Base-by-base conservation (phyloP, 2,888 invertebrate species). In the Pediacus dermestoides region DNA sequence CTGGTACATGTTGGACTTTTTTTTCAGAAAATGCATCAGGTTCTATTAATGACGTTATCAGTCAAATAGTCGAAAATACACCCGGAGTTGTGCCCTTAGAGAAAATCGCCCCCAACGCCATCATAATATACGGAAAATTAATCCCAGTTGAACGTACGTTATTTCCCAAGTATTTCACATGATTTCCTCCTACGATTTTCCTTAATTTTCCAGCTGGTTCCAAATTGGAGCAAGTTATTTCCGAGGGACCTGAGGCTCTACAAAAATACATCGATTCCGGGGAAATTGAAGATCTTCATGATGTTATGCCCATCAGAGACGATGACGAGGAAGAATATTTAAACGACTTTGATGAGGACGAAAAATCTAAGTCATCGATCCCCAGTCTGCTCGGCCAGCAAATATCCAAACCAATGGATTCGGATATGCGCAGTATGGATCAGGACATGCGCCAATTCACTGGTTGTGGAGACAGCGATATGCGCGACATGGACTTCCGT, bases 51-150 rank as follows among this genome's bases (percentile, higher is more conserved):
- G 86, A 86, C 58, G 79, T 82, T 46, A 71, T 85, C 37, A 76
- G 81, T 55, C 85, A 85, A 63, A 77, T 84, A 28, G 78, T 86
- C 45, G 84, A 85, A 66, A 84, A 85, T 51, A 82, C 85, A 2
- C 85, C 88, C 1, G 88, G 88, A 30, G 85, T 85, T 33, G 79
- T 88, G 31, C 85, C 85, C 16, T 70, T 88, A 10, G 79, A 82
- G 50, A 83, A 88, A 64, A 80, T 88, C 35, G 77, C 81, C 53
- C 86, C 88, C 8, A 82, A 85, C 50, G 87, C 87, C 2, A 84
- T 90, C 57, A 82, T 86, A 52, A 77, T 88, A 39, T 88, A 88
- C 67, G 88, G 87, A n/a, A 88, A 86, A 74, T 72, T 87, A 44
- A 80, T 90, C 51, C 75, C 83, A 18, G 86, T 89, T 8, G 83